Evolutionary conservation across 2,113 vertebrate species (phyloP).

Genomic region (Tautogolabrus adspersus): DNA sequence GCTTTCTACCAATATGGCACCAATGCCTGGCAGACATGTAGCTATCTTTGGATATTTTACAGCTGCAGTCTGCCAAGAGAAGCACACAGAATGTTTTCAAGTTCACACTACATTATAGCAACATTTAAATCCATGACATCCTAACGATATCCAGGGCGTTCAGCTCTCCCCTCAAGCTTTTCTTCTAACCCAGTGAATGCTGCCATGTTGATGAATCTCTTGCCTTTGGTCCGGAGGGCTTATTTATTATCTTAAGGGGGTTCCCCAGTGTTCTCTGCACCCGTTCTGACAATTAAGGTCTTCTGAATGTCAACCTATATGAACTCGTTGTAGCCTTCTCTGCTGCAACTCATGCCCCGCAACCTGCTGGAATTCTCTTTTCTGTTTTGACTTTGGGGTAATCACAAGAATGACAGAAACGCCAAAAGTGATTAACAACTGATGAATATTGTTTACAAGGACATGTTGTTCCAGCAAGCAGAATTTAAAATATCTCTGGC

Average conservation of each 20-base stretch:
- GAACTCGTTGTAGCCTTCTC: not conserved
- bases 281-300: slow-evolving; percentile 35
- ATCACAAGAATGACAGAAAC: not conserved
- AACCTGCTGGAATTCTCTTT: not conserved
- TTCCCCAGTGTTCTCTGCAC: slow-evolving; percentile 3
- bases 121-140: slow-evolving; percentile 28
- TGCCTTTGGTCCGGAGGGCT: slow-evolving; percentile 9
- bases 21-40: slow-evolving; percentile 43
- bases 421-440: not conserved
- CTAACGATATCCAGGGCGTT: slow-evolving; percentile 10
- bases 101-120: slow-evolving; percentile 12
- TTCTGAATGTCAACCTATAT: slow-evolving; percentile 35
- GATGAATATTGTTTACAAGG: not conserved
- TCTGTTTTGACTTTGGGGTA: not conserved
- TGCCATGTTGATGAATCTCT: slow-evolving; percentile 20
- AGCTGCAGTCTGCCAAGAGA: slow-evolving; percentile 34
- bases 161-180: not conserved
- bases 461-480: not conserved
- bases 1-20: slow-evolving; percentile 36
- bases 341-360: not conserved
- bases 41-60: slow-evolving; percentile 25
- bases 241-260: slow-evolving; percentile 24
- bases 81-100: not conserved
- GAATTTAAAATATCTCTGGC: not conserved
- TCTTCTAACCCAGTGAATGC: slow-evolving; percentile 5